Evolutionary conservation across 2,797 vertebrate species (phyloP), one percentile per base, ranked within the genome.

Genomic region (Hydrophis major): DNA sequence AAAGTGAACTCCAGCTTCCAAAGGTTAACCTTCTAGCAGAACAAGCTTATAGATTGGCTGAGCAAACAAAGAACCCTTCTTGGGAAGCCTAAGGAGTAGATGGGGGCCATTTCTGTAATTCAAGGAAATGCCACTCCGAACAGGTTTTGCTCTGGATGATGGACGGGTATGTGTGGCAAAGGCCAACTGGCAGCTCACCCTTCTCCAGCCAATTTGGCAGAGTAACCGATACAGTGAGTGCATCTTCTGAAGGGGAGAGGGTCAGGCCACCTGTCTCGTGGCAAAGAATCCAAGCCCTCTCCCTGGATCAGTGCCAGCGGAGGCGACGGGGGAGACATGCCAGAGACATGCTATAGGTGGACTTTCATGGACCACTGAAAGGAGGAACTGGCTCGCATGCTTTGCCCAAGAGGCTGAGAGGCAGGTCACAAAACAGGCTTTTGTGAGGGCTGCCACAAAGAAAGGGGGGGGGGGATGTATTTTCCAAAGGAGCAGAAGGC

Each of bases 381-480:
- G 32, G 69, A 78, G 20, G 37, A 11, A 22, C 42, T 11, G 20
- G 37, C 32, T 22, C 37, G 22, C 20, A 78, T 42, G 20, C 8
- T 2, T 78, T 22, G 20, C 4, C 18, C 74, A 42, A 20, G 37
- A 42, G 20, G 22, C 7, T 78, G 74, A 78, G 4, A 78, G 37
- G 74, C 20, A 83, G 10, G 10, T 47, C 20, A 47, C 74, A 47
- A 25, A 25, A 25, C 20, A 10, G 10, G 20, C 74, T 83, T 42
- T 83, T 47, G 37, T 47, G 37, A 37, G 32, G 32, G 69, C 69
- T 74, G 32, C 32, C 32, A 74, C n/a, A 74, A 74, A 37, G n/a
- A 60, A 60, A 6, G 2, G 6, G 2, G 2, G 13, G 2, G n/a
- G 63, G 1, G 1, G 5, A 6, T 27, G 12, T 14, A 25, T 60